Conservation (phyloP, 2,797 vertebrate genomes). For the Dromococcyx pavoninus region DNA sequence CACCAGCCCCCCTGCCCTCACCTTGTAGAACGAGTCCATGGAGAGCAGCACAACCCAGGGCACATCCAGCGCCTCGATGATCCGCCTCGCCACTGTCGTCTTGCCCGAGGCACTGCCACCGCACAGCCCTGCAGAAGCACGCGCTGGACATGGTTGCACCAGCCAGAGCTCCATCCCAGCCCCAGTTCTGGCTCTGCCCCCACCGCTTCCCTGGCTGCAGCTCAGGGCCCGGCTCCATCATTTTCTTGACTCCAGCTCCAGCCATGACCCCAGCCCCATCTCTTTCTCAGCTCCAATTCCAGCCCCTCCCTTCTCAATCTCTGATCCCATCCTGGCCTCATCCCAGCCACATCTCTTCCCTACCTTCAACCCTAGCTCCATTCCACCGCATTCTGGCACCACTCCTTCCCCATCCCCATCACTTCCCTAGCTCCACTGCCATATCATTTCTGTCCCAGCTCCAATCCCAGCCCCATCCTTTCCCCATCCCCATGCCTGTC, state of each 20-base stretch:
- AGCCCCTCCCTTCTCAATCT: not conserved
- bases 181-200: too few species aligned
- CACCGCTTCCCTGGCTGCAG: not conserved
- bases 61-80: slow-evolving; percentile 90
- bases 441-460: too few species aligned
- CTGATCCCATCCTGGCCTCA: not conserved
- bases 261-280: too few species aligned
- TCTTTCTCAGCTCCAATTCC: too few species aligned
- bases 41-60: slow-evolving; percentile 93
- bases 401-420: too few species aligned
- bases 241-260: not conserved
- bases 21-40: slow-evolving; percentile 89
- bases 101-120: slow-evolving; percentile 91
- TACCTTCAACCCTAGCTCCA: too few species aligned
- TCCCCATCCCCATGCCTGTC: too few species aligned
- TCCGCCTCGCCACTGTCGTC: slow-evolving; percentile 91
- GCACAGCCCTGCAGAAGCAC: slow-evolving; percentile 79
- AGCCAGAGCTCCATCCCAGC: not conserved
- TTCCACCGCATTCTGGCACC: too few species aligned
- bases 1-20: not conserved
- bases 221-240: too few species aligned
- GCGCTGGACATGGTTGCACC: not conserved
- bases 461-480: too few species aligned
- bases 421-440: too few species aligned
- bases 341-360: not conserved